phyloP scores from a whole-genome alignment of 1,140 invertebrate species.

The Drosophila nebulosa region DNA sequence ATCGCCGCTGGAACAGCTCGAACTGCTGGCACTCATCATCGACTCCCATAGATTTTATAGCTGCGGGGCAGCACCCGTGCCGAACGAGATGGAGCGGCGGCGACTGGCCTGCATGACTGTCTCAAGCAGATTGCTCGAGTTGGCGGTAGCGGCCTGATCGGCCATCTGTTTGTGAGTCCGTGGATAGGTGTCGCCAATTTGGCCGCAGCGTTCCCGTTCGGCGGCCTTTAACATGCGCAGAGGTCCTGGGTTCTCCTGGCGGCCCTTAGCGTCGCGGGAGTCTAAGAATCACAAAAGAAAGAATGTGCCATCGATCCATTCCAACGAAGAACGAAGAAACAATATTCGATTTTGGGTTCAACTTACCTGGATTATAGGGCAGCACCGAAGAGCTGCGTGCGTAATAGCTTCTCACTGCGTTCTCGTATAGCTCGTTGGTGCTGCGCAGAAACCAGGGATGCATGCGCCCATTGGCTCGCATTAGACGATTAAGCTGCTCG shows the following conservation, averaged over 20 bases:
- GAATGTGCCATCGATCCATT: too few species aligned
- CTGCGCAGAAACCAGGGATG: constrained; percentile 56
- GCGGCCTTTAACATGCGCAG: constrained; percentile 14
- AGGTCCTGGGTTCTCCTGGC: constrained; percentile 29
- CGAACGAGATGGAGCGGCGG: constrained; percentile 46
- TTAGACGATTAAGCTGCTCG: constrained; percentile 51
- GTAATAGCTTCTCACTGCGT: constrained; percentile 38
- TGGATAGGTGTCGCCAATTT: constrained; percentile 21
- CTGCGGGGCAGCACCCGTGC: not conserved
- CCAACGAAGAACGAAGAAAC: too few species aligned
- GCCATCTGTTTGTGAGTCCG: constrained; percentile 44
- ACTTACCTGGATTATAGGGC: constrained; percentile 21
- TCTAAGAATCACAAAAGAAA: not conserved
- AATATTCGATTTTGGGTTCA: not conserved
- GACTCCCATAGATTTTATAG: constrained; percentile 5
- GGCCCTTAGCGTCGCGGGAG: not conserved
- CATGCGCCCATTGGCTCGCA: constrained; percentile 33
- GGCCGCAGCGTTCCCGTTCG: not conserved
- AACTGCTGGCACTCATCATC: constrained; percentile 7
- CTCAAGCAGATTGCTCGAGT: constrained; percentile 26
- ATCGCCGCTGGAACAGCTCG: constrained; percentile 1
- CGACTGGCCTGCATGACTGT: constrained; percentile 46
- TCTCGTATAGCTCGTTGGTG: constrained; percentile 54
- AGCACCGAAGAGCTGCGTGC: constrained; percentile 11
- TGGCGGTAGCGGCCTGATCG: constrained; percentile 11